Evolutionary conservation across 2,888 invertebrate genomes (phyloP).

Genomic region (Trachelus tabidus): DNA sequence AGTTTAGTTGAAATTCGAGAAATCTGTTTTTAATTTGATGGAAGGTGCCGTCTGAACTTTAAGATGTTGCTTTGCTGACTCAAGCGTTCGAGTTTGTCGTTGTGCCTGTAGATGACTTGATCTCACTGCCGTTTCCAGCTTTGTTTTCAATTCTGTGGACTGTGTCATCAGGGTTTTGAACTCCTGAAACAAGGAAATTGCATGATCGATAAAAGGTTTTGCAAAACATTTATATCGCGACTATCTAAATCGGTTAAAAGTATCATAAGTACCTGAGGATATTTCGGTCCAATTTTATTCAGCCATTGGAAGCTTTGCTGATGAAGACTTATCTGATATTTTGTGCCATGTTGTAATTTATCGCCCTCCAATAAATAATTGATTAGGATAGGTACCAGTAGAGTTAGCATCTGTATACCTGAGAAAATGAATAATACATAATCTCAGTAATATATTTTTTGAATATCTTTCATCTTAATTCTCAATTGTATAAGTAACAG

Average conservation of each 20-base stretch:
- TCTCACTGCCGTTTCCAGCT: conserved; percentile 88
- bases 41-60: conserved; percentile 72
- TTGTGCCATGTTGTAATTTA: conserved; percentile 71
- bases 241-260: background rate
- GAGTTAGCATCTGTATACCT: conserved; percentile 91
- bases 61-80: conserved; percentile 56
- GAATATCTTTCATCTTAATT: background rate
- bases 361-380: conserved; percentile 82
- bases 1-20: conserved; percentile 86
- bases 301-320: conserved; percentile 91
- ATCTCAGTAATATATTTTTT: background rate
- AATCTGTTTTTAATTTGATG: conserved; percentile 94
- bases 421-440: conserved; percentile 42
- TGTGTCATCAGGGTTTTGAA: conserved; percentile 92
- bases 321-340: conserved; percentile 80
- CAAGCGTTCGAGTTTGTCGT: conserved; percentile 63
- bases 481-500: background rate
- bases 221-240: background rate
- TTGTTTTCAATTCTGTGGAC: conserved; percentile 81
- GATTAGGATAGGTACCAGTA: conserved; percentile 91
- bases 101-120: conserved; percentile 73
- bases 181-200: conserved; percentile 70
- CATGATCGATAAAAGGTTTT: background rate
- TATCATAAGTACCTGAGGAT: conserved; percentile 77
- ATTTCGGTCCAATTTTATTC: conserved; percentile 91